Base-by-base conservation (phyloP, 1,140 invertebrate species). In the Drosophila hydei region DNA sequence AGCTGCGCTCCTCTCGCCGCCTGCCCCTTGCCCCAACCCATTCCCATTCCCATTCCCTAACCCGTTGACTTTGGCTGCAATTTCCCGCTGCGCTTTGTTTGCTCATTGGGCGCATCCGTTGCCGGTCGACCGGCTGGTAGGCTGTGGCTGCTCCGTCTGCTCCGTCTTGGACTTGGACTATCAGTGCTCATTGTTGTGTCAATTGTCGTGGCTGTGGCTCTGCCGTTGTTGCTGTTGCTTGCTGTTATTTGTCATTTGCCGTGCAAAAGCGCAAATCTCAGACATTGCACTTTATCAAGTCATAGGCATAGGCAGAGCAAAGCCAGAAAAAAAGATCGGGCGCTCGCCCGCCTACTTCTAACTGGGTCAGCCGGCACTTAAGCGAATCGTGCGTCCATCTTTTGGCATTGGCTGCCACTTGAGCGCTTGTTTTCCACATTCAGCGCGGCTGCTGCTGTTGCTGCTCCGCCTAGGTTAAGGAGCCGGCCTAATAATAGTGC, bases 61-160 rank as follows among this genome's bases (percentile, higher is more conserved):
- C 18, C 45, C 47, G 11, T 21, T 62, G 33, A 7, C 12, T 36
- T 61, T 23, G 55, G 72, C 84, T 68, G 75, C 83, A 88, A 88
- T 88, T 88, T 88, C 84, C 83, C 83, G 83, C 78, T 88, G 76
- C 77, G 83, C 83, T 88, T 88, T 88, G 84, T 88, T 78, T 88
- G 84, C 72, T 88, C 83, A 88, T 88, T 88, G 83, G 83, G 83
- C 83, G 83, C 83, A 88, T 88, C 83, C 83, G 83, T 89, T 89
- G 83, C 81, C 83, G 73, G 83, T 69, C 48, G 38, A 14, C 16
- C 18, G 50, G 11, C 48, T 51, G 48, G 19, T 42, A 16, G 54
- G 36, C 36, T 42, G 12, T 8, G 23, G n/a, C 40, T 27, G 7
- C 16, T 19, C 36, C 33, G 27, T 2, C 16, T 14, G 52, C 33